phyloP scores from a whole-genome alignment of 2,113 vertebrate species.

The Gorsachius goisagi region DNA sequence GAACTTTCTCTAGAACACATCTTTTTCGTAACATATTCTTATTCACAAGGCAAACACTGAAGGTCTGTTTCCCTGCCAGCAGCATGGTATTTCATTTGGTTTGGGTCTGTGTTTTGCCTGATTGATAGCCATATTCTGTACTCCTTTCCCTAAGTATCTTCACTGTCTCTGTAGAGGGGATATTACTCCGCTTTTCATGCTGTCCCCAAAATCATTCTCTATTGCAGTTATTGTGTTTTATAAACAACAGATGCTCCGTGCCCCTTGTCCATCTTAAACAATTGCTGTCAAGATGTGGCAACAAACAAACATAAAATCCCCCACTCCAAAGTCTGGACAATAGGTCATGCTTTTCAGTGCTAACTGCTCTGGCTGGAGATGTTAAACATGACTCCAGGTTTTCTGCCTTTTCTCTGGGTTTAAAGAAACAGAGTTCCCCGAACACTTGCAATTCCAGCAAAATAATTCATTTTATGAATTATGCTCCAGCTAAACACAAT shows the following conservation, averaged over 20 bases:
- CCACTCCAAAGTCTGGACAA: neutral
- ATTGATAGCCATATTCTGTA: neutral
- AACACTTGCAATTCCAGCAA: neutral
- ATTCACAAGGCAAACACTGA: neutral
- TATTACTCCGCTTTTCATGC: neutral
- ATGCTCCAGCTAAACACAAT: neutral
- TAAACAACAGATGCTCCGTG: neutral
- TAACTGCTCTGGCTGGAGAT: neutral
- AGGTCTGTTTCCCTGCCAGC: neutral
- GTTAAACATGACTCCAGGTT: neutral
- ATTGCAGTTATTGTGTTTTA: neutral
- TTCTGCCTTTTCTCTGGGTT: neutral
- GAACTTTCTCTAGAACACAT: neutral
- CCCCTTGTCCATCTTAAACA: slow-evolving; percentile 8
- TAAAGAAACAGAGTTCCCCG: neutral
- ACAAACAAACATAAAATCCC: neutral
- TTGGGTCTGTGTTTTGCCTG: neutral
- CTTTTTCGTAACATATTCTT: neutral
- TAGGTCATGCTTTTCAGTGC: neutral
- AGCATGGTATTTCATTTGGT: neutral
- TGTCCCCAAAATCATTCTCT: neutral
- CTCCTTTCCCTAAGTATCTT: neutral
- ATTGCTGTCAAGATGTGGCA: slow-evolving; percentile 10
- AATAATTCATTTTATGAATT: neutral
- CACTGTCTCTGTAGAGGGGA: neutral